Evolutionary conservation across 2,797 vertebrate species (phyloP), one percentile per base, ranked within the genome.

Genomic region (Acanthiza pusilla): DNA sequence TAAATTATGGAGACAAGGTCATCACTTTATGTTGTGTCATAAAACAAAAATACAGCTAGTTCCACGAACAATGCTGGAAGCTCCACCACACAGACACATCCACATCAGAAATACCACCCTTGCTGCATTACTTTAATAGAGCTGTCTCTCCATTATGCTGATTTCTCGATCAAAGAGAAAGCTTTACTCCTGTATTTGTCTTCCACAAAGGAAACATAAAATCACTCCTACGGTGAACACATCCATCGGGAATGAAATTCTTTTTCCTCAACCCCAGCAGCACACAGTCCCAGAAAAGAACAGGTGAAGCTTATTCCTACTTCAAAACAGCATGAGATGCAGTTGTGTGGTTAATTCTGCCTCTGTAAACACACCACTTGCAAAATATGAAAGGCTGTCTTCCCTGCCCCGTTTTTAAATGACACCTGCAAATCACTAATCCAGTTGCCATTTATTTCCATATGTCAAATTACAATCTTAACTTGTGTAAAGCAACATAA

Each of bases 391-490:
- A 94, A 92, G 89, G 91, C 78, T 94, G 91, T 92, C 88, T 92
- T 83, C 87, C 89, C 90, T 91, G 77, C 72, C 79, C 93, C 63
- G 1, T 70, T 93, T 95, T 85, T 71, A 94, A 97, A 92, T 83
- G 94, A 96, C 93, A 94, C 96, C 94, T 94, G 87, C 66, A 91
- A 89, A 95, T 94, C 95, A 85, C 89, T 93, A 95, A 96, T 94
- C 89, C 80, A 85, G 93, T 95, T 89, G 72, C 90, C 92, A 81
- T 96, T 96, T 95, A 90, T 96, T 97, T 97, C 95, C 94, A 79
- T 93, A 96, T 77, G 86, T 96, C 93, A 97, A 96, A 97, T 85
- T 96, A 86, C 93, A 96, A 97, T 93, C 93, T 92, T 94, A 96
- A 97, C 75, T 97, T 87, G 72, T 89, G 93, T 90, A 95, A 94